Evolutionary conservation across 2,888 invertebrate species (phyloP).

Genomic region (Chalcosyrphus nemorum): DNA sequence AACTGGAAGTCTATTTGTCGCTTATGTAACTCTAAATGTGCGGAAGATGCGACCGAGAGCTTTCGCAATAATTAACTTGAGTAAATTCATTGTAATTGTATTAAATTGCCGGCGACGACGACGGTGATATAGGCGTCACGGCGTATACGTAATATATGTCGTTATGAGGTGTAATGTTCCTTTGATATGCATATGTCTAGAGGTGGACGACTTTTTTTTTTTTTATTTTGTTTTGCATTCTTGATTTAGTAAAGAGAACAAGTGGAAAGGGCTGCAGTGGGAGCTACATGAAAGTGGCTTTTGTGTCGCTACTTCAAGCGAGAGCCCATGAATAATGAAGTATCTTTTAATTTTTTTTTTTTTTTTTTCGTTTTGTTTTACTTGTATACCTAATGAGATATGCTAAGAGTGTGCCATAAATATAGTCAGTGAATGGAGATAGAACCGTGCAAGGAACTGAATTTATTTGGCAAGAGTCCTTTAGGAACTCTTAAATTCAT

Average conservation of each 20-base stretch:
- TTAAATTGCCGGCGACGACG: constrained; percentile 28
- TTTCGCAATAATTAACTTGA: constrained; percentile 46
- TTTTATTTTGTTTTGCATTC: neutral
- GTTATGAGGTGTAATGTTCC: constrained; percentile 11
- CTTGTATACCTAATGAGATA: neutral
- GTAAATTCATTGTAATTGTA: constrained; percentile 44
- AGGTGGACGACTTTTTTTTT: too few species aligned
- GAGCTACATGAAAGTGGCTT: neutral
- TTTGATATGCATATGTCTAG: constrained; percentile 1
- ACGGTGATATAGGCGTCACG: neutral
- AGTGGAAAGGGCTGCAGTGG: neutral
- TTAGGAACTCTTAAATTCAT: too few species aligned
- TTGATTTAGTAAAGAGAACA: neutral
- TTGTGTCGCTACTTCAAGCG: neutral
- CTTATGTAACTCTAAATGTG: constrained; percentile 3
- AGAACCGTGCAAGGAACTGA: neutral
- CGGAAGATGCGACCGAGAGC: constrained; percentile 35
- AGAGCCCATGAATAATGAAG: neutral
- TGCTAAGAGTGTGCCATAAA: constrained; percentile 29
- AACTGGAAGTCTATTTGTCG: neutral
- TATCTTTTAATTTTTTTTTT: neutral
- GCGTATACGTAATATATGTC: constrained; percentile 17
- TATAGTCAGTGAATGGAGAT: neutral
- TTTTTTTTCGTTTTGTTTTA: too few species aligned
- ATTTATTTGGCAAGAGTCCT: neutral